Evolutionary conservation across 2,888 invertebrate genomes (phyloP).

Genomic region (Erynnis tages): DNA sequence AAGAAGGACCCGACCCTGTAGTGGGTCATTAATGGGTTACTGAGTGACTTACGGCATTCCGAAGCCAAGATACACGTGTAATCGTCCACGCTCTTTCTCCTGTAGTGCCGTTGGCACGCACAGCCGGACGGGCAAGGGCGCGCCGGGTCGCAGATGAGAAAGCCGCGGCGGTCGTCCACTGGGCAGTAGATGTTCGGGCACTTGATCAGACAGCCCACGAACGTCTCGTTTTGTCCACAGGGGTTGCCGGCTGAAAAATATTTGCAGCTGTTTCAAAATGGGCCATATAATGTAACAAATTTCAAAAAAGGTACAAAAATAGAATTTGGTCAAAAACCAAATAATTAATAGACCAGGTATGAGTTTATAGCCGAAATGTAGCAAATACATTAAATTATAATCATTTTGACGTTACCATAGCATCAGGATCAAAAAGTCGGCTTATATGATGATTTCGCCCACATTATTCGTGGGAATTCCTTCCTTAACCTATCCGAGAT

Average conservation of each 20-base stretch:
- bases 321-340: too few relatives aligned
- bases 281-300: constrained; percentile 18
- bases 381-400: too few relatives aligned
- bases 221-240: constrained; percentile 47
- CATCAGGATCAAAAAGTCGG: too few relatives aligned
- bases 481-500: too few relatives aligned
- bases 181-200: constrained; percentile 50
- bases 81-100: constrained; percentile 37
- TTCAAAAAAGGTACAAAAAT: neutral
- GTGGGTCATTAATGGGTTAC: neutral
- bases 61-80: constrained; percentile 43
- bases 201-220: constrained; percentile 39
- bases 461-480: too few relatives aligned
- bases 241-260: constrained; percentile 41
- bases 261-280: neutral
- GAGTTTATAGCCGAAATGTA: too few relatives aligned
- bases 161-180: constrained; percentile 36
- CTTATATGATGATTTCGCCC: too few relatives aligned
- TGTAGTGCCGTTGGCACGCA: constrained; percentile 43
- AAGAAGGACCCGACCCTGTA: too few relatives aligned
- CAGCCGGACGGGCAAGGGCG: constrained; percentile 52
- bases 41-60: constrained; percentile 46
- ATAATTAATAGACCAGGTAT: too few relatives aligned
- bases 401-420: too few relatives aligned
- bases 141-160: constrained; percentile 41